Evolutionary conservation across 2,888 invertebrate genomes (phyloP).

Genomic region (Synergus japonicus): DNA sequence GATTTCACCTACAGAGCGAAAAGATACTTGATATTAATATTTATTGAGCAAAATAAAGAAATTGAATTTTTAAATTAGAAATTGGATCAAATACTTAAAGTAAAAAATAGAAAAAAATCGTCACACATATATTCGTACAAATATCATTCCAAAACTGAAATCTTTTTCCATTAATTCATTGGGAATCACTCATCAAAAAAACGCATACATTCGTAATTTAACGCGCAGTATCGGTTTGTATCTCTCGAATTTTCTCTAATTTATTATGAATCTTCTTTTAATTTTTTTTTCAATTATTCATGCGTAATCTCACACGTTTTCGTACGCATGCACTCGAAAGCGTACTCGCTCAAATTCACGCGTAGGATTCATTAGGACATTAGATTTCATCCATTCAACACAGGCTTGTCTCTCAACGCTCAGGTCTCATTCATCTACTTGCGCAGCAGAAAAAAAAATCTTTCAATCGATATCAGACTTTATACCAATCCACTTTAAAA

Average conservation of each 20-base stretch:
- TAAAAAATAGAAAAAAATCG: background rate
- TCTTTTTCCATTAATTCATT: background rate
- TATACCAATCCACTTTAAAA: constrained; percentile 31
- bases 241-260: constrained; percentile 1
- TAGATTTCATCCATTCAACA: constrained; percentile 36
- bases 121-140: background rate
- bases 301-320: constrained; percentile 23
- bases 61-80: no score
- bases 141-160: constrained; percentile 6
- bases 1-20: no score
- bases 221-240: constrained; percentile 6
- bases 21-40: no score
- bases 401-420: constrained; percentile 39
- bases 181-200: constrained; percentile 7
- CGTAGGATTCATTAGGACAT: constrained; percentile 30
- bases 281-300: background rate
- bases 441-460: constrained; percentile 37
- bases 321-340: constrained; percentile 29
- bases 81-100: no score
- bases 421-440: constrained; percentile 42
- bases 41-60: no score
- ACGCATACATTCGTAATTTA: constrained; percentile 14
- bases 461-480: constrained; percentile 31
- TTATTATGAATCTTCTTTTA: constrained; percentile 5
- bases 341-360: constrained; percentile 37